Evolutionary conservation across 2,888 invertebrate species (phyloP), one percentile per base, ranked within the genome.

Genomic region (Sesamia inferens): DNA sequence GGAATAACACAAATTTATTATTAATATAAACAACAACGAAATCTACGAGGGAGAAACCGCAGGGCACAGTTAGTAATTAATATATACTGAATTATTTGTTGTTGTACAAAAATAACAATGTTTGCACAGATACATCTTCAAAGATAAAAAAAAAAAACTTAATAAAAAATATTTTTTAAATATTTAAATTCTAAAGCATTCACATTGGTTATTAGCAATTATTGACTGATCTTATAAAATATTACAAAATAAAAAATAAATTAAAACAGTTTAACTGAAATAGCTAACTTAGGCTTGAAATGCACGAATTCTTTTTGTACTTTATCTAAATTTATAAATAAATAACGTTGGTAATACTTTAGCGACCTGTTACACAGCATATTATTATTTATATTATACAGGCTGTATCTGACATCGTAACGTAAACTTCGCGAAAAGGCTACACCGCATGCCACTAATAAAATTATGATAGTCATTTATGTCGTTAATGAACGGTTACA

Each of bases 291-390:
- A 64, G 63, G 62, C 59, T 63, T 39, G 44, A 83, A 84, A 83
- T 83, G 84, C 86, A 73, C 70, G 47, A 74, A 64, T 76, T 71
- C 48, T 62, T 47, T 85, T 85, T 85, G 85, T 86, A 86, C 86
- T 86, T 71, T 79, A 64, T 24, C 78, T 85, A 81, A 76, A 48
- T 64, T 19, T 62, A 31, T 63, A 75, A 44, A 44, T 69, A 74
- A 71, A 73, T 71, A 80, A 80, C 19, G 31, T 31, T 2, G 31
- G 14, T 81, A 84, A 83, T 84, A 84, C 86, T 85, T 78, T 57
- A 81, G 72, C 76, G 19, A 68, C 66, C 47, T 65, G 47, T 62
- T 68, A 71, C 42, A 70, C 54, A 62, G 47, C 22, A 47, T 71
- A 55, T 59, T 31, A 66, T 31, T 69, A 68, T n/a, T 16, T 54